Percentiles rank a stretch among this genome's conserved stretches.
Conservation (phyloP, 1,140 invertebrate genomes). For the Pygmarrhopalites habei region DNA sequence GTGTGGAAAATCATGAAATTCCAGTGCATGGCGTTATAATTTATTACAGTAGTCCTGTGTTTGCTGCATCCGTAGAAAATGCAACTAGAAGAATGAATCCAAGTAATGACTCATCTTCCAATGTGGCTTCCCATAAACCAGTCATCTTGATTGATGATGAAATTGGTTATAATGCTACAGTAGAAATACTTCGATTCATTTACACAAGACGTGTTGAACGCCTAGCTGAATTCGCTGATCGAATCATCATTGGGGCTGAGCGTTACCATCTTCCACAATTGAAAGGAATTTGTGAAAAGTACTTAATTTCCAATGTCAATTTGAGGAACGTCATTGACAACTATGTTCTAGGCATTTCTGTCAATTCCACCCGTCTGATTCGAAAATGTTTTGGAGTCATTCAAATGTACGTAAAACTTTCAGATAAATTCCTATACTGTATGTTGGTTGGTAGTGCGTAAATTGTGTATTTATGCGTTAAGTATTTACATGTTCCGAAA, state of each 20-base stretch:
- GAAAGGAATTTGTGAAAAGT: slow-evolving; percentile 15
- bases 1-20: not conserved
- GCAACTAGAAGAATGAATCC: slow-evolving; percentile 1
- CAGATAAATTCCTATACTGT: no score
- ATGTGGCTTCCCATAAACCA: not conserved
- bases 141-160: not conserved
- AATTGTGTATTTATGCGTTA: no score
- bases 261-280: slow-evolving; percentile 13
- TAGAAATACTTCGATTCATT: slow-evolving; percentile 22
- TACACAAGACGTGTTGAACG: slow-evolving; percentile 15
- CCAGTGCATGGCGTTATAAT: slow-evolving; percentile 1
- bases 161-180: slow-evolving; percentile 6
- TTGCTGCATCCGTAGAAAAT: slow-evolving; percentile 12
- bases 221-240: not conserved
- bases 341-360: slow-evolving; percentile 16
- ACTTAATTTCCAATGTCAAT: slow-evolving; percentile 1
- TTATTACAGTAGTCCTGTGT: slow-evolving; percentile 7
- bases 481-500: no score
- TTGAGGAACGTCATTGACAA: slow-evolving; percentile 19
- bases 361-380: not conserved
- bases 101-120: no score
- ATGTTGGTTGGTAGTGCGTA: no score
- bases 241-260: slow-evolving; percentile 15
- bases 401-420: slow-evolving; percentile 13
- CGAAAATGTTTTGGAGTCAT: slow-evolving; percentile 20